Percentiles rank a stretch among this genome's conserved stretches.
Evolutionary conservation across 2,113 vertebrate genomes (phyloP).

Genomic region (Columbina picui): DNA sequence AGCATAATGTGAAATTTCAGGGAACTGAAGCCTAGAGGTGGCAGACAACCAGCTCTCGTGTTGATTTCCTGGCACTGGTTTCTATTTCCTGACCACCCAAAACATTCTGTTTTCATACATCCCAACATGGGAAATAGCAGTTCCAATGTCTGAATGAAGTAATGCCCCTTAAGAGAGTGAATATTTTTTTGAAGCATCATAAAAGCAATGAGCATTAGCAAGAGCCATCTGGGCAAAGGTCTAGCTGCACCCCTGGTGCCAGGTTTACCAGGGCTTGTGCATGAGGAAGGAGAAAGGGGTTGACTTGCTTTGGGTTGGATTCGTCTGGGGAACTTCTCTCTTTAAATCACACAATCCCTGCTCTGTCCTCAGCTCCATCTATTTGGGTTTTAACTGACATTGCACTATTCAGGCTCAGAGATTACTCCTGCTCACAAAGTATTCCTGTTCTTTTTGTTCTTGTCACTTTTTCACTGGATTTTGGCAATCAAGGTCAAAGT

Average conservation of each 20-base stretch:
- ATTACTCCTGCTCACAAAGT: background rate
- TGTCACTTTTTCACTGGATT: constrained; percentile 2
- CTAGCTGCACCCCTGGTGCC: background rate
- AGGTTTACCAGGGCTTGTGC: background rate
- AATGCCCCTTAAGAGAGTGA: background rate
- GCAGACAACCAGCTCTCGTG: background rate
- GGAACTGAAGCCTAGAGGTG: background rate
- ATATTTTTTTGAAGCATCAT: background rate
- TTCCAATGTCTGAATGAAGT: background rate
- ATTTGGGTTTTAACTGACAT: background rate
- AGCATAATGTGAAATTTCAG: background rate
- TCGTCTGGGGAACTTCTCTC: background rate
- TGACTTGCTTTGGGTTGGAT: background rate
- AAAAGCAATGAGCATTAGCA: background rate
- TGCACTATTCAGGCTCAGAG: background rate
- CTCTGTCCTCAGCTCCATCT: background rate
- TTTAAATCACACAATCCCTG: background rate
- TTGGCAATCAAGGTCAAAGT: constrained; percentile 88
- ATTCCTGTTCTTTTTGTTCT: constrained; percentile 15
- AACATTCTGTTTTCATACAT: background rate
- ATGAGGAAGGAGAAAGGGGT: background rate
- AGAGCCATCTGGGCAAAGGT: background rate
- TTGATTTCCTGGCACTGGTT: background rate
- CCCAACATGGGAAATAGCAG: background rate
- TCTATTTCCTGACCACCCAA: background rate